Base-by-base conservation (phyloP, 2,113 vertebrate genomes). In the Scalopus aquaticus region DNA sequence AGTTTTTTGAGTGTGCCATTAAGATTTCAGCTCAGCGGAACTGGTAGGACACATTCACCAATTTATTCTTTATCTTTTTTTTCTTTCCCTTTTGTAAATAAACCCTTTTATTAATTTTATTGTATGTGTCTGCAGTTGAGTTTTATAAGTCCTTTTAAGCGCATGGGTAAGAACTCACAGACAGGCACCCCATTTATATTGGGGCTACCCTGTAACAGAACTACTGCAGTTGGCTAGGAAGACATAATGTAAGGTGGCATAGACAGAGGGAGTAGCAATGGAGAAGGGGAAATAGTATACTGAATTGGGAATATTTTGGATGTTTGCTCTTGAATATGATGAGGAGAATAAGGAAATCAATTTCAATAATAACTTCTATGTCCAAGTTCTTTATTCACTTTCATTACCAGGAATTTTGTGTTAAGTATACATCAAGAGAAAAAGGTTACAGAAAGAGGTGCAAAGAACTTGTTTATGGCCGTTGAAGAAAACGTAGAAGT, bases 311-410 rank as follows among this genome's bases (percentile, higher is more conserved):
- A n/a, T 56, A 64, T 89, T 93, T 60, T 85, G 69, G 44, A 88
- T 24, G 20, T 88, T 83, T 88, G 44, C 30, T 64, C 19, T 81
- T 82, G 51, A 74, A 42, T 46, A 65, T 62, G 42, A n/a, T 82
- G 64, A 86, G 7, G 10, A 35, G n/a, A 88, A 62, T 76, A 42
- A 56, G 9, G 30, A 37, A 65, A 51, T 74, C 28, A 44, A 28
- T 81, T 62, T 81, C 3, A 70, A 46, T 49, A 32, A 26, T 37
- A 81, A 39, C 32, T 44, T 78, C 56, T 51, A 37, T 56, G 10
- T 88, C 42, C 10, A 93, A 93, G n/a, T 89, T 46, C 46, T 89
- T 72, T 37, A 64, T 56, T 93, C 16, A 93, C 35, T 20, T 86
- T 81, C 37, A 9, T 86, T 51, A 60, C 28, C 30, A 62, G 42